Evolutionary conservation across 2,888 invertebrate genomes (phyloP).

Genomic region (Apamea sordens): DNA sequence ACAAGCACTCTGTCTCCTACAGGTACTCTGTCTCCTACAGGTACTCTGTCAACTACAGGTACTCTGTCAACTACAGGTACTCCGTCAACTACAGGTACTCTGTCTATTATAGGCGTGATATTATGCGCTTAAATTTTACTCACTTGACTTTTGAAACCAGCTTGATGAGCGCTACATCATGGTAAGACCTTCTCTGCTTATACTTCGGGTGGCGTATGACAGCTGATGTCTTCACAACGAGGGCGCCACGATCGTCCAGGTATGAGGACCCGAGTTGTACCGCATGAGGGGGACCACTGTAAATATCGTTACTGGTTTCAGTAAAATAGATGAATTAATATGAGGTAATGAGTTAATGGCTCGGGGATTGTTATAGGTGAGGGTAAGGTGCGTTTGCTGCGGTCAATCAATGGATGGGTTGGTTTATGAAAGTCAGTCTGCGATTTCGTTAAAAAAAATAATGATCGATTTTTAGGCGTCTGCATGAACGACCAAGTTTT

Average conservation of each 20-base stretch:
- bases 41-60: no score
- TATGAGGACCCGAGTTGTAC: constrained; percentile 84
- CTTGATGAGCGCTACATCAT: constrained; percentile 82
- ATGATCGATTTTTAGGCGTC: not conserved
- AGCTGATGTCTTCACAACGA: constrained; percentile 74
- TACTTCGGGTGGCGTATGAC: constrained; percentile 84
- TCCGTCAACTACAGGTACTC: no score
- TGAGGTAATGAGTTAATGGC: not conserved
- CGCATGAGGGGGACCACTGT: constrained; percentile 81
- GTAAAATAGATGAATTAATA: constrained; percentile 34
- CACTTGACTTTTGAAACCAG: constrained; percentile 76
- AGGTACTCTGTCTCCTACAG: no score
- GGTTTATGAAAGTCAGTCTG: not conserved
- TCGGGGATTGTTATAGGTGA: not conserved
- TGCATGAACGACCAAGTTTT: not conserved
- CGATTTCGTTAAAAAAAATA: not conserved
- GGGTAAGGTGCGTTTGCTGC: not conserved
- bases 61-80: no score
- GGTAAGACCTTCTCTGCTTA: constrained; percentile 79
- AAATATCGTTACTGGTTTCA: constrained; percentile 47
- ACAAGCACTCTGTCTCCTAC: no score
- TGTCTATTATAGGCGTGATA: no score
- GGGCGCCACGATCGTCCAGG: constrained; percentile 79
- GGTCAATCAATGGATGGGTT: not conserved
- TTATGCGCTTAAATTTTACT: constrained; percentile 54